Evolutionary conservation across 1,140 invertebrate species (phyloP), one percentile per base, ranked within the genome.

Genomic region (Neodiprion lecontei): DNA sequence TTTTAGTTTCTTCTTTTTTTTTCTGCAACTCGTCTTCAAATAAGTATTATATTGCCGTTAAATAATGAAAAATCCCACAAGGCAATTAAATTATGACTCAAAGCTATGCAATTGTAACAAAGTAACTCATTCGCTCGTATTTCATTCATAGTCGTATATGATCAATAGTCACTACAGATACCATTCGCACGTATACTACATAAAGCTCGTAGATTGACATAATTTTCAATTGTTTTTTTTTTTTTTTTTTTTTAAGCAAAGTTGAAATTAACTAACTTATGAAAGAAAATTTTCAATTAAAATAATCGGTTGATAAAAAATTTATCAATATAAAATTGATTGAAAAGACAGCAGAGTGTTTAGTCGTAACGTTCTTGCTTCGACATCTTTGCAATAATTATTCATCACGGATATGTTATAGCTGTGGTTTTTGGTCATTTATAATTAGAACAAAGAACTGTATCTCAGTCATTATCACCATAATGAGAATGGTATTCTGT

Each of bases 1-100:
- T 71, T 65, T 76, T 49, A 53, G 73, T 77, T 53, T 72, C 65
- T 66, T 49, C 71, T 74, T 77, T 66, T 71, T 49, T 75, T 61
- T 61, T 79, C 65, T 75, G 75, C 73, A 78, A 9, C 74, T 1
- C 53, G 71, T 77, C 75, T 73, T 70, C 69, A 71, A 40, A 72
- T 28, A 74, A 66, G 67, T 77, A 78, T 79, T 74, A 81, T 78
- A 80, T 74, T 76, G 78, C 74, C 48, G 72, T 14, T 75, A 70
- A 78, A 67, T 72, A 77, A 70, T 65, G 67, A 48, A 47, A n/a
- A 28, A 48, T 9, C 21, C 48, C 2, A 48, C 9, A 61, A 72
- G 72, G 79, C 74, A 76, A 80, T 75, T 78, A 79, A 80, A 71
- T 78, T 67, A 80, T 74, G 61, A 69, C 74, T 73, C 68, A 71